Base-by-base conservation (phyloP, 1,140 invertebrate species). In the Drosophila tani region DNA sequence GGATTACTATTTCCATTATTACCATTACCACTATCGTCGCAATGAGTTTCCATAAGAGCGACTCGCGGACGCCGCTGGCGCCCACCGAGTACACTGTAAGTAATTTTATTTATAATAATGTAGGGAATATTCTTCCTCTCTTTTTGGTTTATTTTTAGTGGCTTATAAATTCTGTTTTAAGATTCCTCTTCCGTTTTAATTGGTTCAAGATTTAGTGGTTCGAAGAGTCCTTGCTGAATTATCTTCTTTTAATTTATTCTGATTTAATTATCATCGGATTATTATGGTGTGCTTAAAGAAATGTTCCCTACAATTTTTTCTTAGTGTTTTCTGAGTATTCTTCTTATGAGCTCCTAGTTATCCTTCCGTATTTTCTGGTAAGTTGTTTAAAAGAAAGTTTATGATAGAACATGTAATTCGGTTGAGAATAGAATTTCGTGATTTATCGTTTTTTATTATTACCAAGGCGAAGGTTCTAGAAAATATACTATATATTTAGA, bases 11-110 rank as follows among this genome's bases (percentile, higher is more conserved):
- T 56, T 56, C 60, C 60, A 55, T 56, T 64, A 64, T 19, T 47
- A 67, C 32, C 43, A 64, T 27, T 60, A 45, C 15, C 63, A 74
- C 71, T 75, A 81, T 69, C 67, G 49, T 66, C 59, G 24, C 45
- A 38, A 92, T 92, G 91, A 92, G 91, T 91, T 92, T 92, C 76
- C 91, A 92, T 75, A 92, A 92, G 75, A 92, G 91, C 82, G 81
- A 92, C 62, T 92, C 91, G 59, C 88, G 91, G 68, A 92, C 91
- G 81, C 91, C 91, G 49, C 64, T 92, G 63, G 77, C 91, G 63
- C 91, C 91, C 51, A 78, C 86, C 19, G 85, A 91, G 77, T 92
- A 92, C 59, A 92, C 88, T 66, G 91, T 92, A 92, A 92, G 91
- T 92, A 91, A 47, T 6, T 27, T 8, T 19, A 8, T 5, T 12